A percentile compares a stretch with the other conserved stretches of the same genome.
Conservation (phyloP, 37 sponge, comb jelly and placozoan species). For the Dysidea cf. avara region DNA sequence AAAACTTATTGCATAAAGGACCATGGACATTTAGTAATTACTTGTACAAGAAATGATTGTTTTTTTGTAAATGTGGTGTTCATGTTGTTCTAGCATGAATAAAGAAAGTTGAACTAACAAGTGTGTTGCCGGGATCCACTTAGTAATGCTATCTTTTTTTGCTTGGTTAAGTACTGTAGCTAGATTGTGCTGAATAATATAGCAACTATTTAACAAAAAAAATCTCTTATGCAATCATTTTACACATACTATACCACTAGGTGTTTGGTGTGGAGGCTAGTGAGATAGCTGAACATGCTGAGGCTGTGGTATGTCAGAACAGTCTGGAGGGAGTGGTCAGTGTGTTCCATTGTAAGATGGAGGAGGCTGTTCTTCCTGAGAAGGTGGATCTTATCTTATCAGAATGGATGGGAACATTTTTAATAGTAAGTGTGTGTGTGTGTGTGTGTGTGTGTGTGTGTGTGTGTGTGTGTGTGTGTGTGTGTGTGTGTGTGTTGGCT, state of each 20-base stretch:
- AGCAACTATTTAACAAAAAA: no score
- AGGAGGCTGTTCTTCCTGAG: constrained; percentile 43
- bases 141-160: no score
- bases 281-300: constrained; percentile 37
- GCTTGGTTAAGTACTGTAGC: no score
- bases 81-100: no score
- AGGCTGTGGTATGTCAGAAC: constrained; percentile 14
- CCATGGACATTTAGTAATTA: no score
- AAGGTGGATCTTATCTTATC: constrained; percentile 53
- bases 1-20: no score
- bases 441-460: constrained; percentile 16
- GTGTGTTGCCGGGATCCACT: no score
- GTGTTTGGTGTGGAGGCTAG: constrained; percentile 73
- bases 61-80: no score
- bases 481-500: background rate
- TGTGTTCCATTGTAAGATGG: constrained; percentile 41
- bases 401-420: constrained; percentile 75
- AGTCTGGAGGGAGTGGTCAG: constrained; percentile 14
- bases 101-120: no score
- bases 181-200: no score
- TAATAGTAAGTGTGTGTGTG: constrained; percentile 30
- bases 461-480: constrained; percentile 17
- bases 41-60: no score
- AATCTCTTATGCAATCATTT: no score
- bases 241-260: constrained; percentile 15